Evolutionary conservation across 1,140 invertebrate species (phyloP).

Genomic region (Calliphora vicina): DNA sequence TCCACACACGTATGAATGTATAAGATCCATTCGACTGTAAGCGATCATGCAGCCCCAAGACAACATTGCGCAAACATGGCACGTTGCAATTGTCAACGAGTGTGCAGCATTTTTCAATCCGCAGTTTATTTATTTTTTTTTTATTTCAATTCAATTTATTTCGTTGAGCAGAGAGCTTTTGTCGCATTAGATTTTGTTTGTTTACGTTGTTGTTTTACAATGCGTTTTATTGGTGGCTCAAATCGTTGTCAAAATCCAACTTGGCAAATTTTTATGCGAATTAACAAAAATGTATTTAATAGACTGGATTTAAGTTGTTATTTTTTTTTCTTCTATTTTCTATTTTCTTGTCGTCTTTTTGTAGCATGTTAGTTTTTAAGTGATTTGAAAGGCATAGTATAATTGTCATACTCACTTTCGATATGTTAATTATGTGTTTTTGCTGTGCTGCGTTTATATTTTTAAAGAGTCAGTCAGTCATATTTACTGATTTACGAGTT

Average conservation of each 20-base stretch:
- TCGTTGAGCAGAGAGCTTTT: neutral
- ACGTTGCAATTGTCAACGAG: conserved; percentile 21
- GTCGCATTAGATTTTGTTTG: neutral
- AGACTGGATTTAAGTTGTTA: neutral
- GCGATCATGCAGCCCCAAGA: neutral
- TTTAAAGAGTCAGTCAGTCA: too few species aligned
- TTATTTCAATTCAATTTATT: neutral
- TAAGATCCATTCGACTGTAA: too few species aligned
- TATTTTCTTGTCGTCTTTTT: too few species aligned
- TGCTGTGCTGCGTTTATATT: neutral
- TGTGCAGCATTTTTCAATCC: neutral
- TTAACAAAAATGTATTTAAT: neutral
- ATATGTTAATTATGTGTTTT: conserved; percentile 14
- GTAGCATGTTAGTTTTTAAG: neutral
- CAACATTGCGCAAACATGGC: conserved; percentile 25
- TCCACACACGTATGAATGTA: too few species aligned
- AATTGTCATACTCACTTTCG: neutral
- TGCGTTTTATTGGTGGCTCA: neutral
- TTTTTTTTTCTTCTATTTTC: neutral
- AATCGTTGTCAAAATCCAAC: too few species aligned
- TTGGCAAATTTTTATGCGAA: neutral
- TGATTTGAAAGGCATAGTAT: conserved; percentile 2
- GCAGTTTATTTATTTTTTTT: too few species aligned
- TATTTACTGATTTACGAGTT: too few species aligned
- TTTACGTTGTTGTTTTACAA: neutral